Evolutionary conservation across 2,797 vertebrate genomes (phyloP).

Genomic region (Pangasius mekongensis): DNA sequence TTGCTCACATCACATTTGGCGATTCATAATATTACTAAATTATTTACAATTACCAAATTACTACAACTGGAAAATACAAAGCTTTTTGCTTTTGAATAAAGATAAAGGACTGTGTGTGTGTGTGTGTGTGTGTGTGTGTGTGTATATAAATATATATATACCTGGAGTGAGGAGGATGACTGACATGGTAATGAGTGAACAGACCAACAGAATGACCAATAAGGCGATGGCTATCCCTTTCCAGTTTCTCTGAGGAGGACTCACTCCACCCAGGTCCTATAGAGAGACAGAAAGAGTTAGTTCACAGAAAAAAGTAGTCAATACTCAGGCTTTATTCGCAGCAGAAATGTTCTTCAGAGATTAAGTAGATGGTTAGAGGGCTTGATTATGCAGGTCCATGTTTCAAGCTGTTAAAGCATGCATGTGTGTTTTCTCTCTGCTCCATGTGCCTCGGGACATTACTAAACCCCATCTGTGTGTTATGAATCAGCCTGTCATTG

Average conservation of each 20-base stretch:
- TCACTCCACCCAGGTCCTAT: constrained; percentile 82
- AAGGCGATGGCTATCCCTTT: constrained; percentile 97
- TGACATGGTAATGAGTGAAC: constrained; percentile 97
- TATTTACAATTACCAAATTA: not conserved
- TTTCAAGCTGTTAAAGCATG: constrained; percentile 13
- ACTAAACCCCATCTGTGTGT: constrained; percentile 16
- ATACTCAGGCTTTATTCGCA: not conserved
- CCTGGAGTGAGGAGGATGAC: constrained; percentile 97
- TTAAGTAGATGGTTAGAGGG: constrained; percentile 20
- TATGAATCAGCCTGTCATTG: constrained; percentile 16
- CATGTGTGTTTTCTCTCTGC: constrained; percentile 17
- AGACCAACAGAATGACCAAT: constrained; percentile 95
- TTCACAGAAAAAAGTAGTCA: not conserved
- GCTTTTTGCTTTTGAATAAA: not conserved
- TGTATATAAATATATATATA: constrained; percentile 64
- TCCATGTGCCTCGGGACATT: constrained; percentile 19
- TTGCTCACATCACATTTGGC: not conserved
- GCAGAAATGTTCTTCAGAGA: constrained; percentile 12
- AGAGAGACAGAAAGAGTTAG: constrained; percentile 14
- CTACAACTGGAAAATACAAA: not conserved
- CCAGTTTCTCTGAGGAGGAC: constrained; percentile 96
- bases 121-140: not conserved
- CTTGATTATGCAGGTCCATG: constrained; percentile 1
- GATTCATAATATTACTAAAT: not conserved
- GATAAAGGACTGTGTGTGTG: not conserved